phyloP scores from a whole-genome alignment of 2,113 vertebrate genomes.

The Vicugna pacos region DNA sequence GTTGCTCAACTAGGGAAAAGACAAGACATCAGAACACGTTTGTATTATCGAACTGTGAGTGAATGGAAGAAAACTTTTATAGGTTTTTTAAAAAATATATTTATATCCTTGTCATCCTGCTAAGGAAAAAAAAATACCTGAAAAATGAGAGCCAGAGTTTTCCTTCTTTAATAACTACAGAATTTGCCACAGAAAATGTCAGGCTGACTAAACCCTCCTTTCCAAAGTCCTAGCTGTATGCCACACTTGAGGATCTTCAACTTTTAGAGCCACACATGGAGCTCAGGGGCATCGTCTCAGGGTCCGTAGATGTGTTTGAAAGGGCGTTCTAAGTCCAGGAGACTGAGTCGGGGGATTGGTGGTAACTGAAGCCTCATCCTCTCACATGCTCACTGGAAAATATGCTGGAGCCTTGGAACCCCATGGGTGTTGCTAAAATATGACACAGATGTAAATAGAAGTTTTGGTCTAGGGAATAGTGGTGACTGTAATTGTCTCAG shows the following conservation, averaged over 20 bases:
- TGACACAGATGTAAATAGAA: slow-evolving; percentile 19
- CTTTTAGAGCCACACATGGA: neutral
- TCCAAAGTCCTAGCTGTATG: neutral
- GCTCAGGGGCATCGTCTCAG: neutral
- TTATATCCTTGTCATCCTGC: neutral
- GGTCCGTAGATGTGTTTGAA: neutral
- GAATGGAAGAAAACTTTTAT: neutral
- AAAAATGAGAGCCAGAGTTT: neutral
- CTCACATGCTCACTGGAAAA: neutral
- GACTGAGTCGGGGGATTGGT: neutral
- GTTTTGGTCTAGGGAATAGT: neutral
- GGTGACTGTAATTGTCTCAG: neutral
- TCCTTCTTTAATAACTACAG: neutral
- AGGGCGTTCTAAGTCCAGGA: neutral
- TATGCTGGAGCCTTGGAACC: neutral
- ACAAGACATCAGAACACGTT: neutral
- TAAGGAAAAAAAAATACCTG: neutral
- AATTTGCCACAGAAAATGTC: neutral
- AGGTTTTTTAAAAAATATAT: neutral
- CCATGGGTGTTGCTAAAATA: neutral
- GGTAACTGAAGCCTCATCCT: neutral
- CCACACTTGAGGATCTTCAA: neutral
- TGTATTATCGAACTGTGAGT: neutral
- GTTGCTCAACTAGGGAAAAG: neutral
- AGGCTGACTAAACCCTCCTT: neutral